Evolutionary conservation across 2,113 vertebrate species (phyloP), one percentile per base, ranked within the genome.

Genomic region (Hoplias malabaricus): DNA sequence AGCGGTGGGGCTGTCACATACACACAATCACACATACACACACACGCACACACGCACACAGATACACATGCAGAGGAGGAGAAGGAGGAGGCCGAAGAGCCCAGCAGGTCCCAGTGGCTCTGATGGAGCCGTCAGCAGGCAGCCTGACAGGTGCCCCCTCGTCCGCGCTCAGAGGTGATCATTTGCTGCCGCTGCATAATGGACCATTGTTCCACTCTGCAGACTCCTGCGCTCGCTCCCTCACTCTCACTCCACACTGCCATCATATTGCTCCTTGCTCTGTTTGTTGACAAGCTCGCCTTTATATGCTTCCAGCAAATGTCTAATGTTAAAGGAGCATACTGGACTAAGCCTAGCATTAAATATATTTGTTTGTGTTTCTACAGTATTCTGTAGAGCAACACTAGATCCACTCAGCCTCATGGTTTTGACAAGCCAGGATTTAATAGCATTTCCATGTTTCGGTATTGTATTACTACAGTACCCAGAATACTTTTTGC

Each of bases 101-200:
- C 50, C 34, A 31, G 70, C 71, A 53, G 42, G 79, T 80, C 73
- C 67, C 79, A 65, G 79, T 25, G 73, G 79, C 66, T 50, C 79
- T 80, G 73, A 80, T 80, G 73, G 79, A 80, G 25, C 73, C 66
- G 67, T 80, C 73, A 75, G 72, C 43, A 38, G 57, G 59, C 29
- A 16, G 46, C 25, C 56, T 80, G 79, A 76, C 79, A 80, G 79
- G 79, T 80, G 79, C 67, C 75, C 66, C 70, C 63, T 63, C 43
- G 74, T 69, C 62, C 46, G 53, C 48, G 68, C 77, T 48, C 77
- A 56, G 67, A 71, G 81, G 72, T 79, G 77, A 79, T 82, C 77
- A 76, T 79, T 82, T 62, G 77, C 50, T 82, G 72, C 71, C n/a
- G 36, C 68, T 43, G 43, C 33, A 82, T 82, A 82, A 82, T 82